Evolutionary conservation across 2,888 invertebrate genomes (phyloP).

Genomic region (Thecophora atra): DNA sequence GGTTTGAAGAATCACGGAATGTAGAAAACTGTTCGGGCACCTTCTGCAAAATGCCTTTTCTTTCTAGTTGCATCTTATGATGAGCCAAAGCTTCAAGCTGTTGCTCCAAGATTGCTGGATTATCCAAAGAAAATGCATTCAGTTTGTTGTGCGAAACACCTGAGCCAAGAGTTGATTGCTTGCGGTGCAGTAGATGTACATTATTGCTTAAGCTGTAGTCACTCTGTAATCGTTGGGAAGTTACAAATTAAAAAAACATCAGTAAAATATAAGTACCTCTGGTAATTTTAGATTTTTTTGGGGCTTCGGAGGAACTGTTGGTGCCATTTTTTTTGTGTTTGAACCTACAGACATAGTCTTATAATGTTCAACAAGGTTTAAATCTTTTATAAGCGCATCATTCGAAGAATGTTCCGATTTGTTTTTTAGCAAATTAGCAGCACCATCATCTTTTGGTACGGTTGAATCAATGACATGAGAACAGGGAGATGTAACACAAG

Average conservation of each 20-base stretch:
- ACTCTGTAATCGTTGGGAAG: conserved; percentile 74
- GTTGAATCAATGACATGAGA: conserved; percentile 3
- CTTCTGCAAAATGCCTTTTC: conserved; percentile 53
- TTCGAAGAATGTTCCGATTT: conserved; percentile 41
- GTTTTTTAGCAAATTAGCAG: conserved; percentile 42
- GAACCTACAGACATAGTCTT: neutral
- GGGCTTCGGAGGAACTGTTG: conserved; percentile 84
- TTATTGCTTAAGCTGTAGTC: conserved; percentile 39
- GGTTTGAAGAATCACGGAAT: conserved; percentile 11
- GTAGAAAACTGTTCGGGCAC: neutral
- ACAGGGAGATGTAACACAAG: conserved; percentile 63
- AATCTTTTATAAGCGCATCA: neutral
- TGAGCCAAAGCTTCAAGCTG: conserved; percentile 64
- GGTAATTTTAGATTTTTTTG: conserved; percentile 67
- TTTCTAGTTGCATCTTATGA: conserved; percentile 65
- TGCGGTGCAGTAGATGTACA: conserved; percentile 48
- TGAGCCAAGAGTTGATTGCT: conserved; percentile 45
- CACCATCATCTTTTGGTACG: neutral
- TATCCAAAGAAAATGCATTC: conserved; percentile 60
- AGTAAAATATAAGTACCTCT: conserved; percentile 58
- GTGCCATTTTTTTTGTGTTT: conserved; percentile 71
- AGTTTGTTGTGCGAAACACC: conserved; percentile 46
- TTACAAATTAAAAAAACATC: conserved; percentile 5
- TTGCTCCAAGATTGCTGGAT: conserved; percentile 63
- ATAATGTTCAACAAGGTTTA: neutral